Conservation (phyloP, 2,888 invertebrate species). For the Cheilosia vernalis region DNA sequence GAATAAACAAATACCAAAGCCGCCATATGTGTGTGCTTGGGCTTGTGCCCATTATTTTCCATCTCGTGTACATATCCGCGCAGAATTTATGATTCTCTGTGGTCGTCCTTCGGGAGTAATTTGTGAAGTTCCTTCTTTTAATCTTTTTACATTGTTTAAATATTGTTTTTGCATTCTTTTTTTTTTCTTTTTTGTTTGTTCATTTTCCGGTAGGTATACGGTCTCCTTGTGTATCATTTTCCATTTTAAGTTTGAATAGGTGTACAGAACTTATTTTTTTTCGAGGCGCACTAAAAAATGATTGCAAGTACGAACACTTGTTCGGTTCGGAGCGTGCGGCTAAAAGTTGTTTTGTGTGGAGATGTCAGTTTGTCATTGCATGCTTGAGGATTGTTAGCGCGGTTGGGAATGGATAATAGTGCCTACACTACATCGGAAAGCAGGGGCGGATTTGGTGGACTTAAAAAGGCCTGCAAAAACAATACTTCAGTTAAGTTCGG, state of each 20-base stretch:
- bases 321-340: background rate
- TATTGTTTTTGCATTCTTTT: conserved; percentile 46
- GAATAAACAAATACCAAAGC: conserved; percentile 8
- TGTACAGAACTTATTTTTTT: conserved; percentile 12
- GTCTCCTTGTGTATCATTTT: conserved; percentile 16
- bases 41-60: conserved; percentile 60
- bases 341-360: conserved; percentile 37
- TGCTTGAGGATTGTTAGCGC: background rate
- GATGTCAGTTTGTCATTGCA: conserved; percentile 52
- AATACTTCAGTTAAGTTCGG: too few relatives aligned
- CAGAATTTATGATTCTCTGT: conserved; percentile 69
- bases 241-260: conserved; percentile 31
- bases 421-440: background rate
- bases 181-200: background rate
- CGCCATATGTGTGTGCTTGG: background rate
- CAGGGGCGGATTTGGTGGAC: conserved; percentile 1
- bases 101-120: conserved; percentile 73
- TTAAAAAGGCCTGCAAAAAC: background rate
- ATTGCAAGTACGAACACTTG: conserved; percentile 32
- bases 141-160: conserved; percentile 57
- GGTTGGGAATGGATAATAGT: background rate
- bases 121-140: conserved; percentile 63
- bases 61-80: conserved; percentile 58
- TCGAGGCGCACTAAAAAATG: background rate
- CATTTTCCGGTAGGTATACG: background rate